Percentiles rank a stretch among this genome's conserved stretches.
phyloP scores from a whole-genome alignment of 2,113 vertebrate species.

The Muscicapa adusta region DNA sequence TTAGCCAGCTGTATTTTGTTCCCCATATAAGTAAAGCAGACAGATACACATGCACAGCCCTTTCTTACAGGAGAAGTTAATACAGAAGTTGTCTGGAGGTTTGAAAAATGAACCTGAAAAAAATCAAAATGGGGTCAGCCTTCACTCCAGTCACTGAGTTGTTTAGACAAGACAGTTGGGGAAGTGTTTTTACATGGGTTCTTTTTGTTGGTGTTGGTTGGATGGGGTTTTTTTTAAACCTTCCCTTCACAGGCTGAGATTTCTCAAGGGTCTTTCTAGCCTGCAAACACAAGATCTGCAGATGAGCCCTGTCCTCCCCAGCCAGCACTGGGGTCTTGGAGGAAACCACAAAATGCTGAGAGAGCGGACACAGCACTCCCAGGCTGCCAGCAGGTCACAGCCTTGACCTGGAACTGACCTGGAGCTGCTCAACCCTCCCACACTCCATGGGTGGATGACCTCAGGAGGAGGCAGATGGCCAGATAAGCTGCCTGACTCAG shows the following conservation, averaged over 20 bases:
- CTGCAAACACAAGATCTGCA: neutral
- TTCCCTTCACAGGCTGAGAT: neutral
- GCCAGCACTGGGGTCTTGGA: neutral
- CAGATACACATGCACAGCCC: rapidly evolving
- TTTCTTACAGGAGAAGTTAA: neutral
- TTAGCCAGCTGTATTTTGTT: neutral
- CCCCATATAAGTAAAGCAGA: neutral
- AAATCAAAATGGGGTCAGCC: neutral
- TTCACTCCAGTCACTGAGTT: neutral
- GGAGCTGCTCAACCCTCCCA: neutral
- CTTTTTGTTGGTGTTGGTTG: neutral
- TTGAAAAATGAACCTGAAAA: neutral
- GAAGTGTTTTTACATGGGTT: neutral
- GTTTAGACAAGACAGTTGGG: neutral
- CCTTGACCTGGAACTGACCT: neutral
- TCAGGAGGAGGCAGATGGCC: neutral
- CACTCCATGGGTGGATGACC: neutral
- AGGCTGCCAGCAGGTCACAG: neutral
- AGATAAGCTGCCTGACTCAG: slow-evolving; percentile 5
- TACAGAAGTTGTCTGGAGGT: neutral
- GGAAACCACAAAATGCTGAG: rapidly evolving
- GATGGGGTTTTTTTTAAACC: neutral
- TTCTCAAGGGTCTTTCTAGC: neutral
- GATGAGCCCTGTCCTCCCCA: neutral
- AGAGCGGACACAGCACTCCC: rapidly evolving